Conservation (phyloP, 2,113 vertebrate genomes). For the Urocynchramus pylzowi region DNA sequence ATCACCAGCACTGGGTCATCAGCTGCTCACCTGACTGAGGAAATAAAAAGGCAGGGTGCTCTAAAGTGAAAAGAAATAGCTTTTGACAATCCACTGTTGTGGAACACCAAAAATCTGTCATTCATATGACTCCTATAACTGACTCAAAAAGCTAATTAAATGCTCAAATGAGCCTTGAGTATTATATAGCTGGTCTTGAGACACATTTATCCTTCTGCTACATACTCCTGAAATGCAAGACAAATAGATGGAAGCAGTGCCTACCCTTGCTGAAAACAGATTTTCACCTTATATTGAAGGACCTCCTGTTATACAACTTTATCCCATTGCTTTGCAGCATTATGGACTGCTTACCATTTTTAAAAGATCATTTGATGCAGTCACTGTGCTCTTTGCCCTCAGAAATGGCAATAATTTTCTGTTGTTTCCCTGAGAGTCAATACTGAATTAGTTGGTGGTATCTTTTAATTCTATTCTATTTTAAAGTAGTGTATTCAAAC, state of each 20-base stretch:
- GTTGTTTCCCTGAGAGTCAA: neutral
- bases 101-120: constrained; percentile 24
- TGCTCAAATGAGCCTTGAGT: constrained; percentile 4
- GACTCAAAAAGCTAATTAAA: constrained; percentile 4
- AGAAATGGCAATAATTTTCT: neutral
- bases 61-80: constrained; percentile 35
- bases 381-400: neutral
- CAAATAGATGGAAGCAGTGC: neutral
- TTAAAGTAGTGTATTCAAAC: neutral
- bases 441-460: neutral
- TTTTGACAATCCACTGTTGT: constrained; percentile 20
- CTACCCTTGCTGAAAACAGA: neutral
- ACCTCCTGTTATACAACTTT: neutral
- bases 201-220: neutral
- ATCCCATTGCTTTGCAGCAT: neutral
- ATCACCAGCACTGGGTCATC: neutral
- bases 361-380: neutral
- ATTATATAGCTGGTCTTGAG: neutral
- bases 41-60: constrained; percentile 28
- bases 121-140: constrained; percentile 9
- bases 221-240: neutral
- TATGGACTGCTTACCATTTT: neutral
- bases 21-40: constrained; percentile 17
- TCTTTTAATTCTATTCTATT: neutral
- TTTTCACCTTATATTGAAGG: neutral